Conservation (phyloP, 2,113 vertebrate species). For the Genyomyrus donnyi region DNA sequence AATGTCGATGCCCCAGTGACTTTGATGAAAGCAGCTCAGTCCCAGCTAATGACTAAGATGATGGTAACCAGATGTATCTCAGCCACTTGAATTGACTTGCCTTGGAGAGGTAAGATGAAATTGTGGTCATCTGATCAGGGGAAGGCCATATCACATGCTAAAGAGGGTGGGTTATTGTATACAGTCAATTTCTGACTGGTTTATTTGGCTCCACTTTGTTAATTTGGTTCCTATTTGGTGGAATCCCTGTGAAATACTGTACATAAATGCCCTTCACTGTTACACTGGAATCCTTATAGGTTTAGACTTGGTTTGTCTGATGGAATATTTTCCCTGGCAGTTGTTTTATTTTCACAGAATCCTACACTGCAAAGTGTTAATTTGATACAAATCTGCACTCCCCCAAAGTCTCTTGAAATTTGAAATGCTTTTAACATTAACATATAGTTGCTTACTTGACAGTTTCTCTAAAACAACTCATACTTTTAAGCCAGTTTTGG, state of each 20-base stretch:
- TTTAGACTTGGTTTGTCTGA: constrained; percentile 21
- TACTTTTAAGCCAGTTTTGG: background rate
- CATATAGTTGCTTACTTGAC: background rate
- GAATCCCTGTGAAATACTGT: background rate
- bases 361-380: background rate
- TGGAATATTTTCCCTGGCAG: constrained; percentile 30
- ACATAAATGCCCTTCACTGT: background rate
- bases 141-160: background rate
- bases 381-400: background rate
- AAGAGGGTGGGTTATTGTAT: background rate
- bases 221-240: background rate
- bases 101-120: background rate
- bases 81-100: background rate
- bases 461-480: background rate
- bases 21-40: background rate
- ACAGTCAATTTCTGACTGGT: background rate
- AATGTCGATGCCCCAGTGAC: background rate
- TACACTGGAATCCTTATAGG: background rate
- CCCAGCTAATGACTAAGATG: background rate
- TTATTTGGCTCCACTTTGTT: background rate
- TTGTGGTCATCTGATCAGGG: background rate
- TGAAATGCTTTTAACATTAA: background rate
- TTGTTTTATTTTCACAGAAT: constrained; percentile 28
- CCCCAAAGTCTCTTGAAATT: background rate
- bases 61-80: background rate